These are phyloP conservation scores for Onychostoma macrolepis DNA, from an alignment of 2,113 vertebrate genomes.

Conservation along the genomic window DNA sequence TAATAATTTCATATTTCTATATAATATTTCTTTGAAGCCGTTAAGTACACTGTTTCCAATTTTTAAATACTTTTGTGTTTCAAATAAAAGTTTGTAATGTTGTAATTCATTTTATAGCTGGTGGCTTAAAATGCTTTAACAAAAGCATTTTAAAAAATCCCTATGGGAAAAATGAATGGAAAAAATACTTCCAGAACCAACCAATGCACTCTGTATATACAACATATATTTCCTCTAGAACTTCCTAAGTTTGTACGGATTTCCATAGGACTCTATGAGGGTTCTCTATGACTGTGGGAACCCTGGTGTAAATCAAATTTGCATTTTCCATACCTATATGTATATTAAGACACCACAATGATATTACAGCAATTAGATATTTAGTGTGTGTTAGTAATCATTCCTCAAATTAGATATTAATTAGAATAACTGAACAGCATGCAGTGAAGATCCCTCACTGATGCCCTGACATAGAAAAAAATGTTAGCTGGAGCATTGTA, in stretches of 20 bases:
- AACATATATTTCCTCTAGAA: background rate
- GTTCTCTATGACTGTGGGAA: too few relatives aligned
- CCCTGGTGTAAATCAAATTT: background rate
- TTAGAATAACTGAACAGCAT: background rate
- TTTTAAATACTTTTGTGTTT: background rate
- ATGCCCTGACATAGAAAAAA: background rate
- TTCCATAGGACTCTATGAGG: too few relatives aligned
- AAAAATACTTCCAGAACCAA: background rate
- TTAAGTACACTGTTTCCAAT: background rate
- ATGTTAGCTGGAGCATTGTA: background rate
- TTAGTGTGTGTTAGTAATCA: conserved; percentile 31
- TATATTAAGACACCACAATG: background rate
- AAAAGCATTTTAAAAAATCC: background rate
- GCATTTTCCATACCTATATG: background rate
- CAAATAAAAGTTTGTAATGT: background rate
- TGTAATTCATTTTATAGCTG: background rate
- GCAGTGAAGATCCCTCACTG: conserved; percentile 11
- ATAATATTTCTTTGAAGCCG: too few relatives aligned
- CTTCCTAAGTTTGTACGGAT: background rate
- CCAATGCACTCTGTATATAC: background rate
- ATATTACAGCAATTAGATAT: background rate
- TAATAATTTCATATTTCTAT: background rate
- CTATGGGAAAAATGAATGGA: background rate
- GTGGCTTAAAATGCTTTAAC: background rate
- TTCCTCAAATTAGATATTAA: conserved; percentile 2